Conservation (phyloP, 2,888 invertebrate genomes). For the Cataglyphis altisquamis region DNA sequence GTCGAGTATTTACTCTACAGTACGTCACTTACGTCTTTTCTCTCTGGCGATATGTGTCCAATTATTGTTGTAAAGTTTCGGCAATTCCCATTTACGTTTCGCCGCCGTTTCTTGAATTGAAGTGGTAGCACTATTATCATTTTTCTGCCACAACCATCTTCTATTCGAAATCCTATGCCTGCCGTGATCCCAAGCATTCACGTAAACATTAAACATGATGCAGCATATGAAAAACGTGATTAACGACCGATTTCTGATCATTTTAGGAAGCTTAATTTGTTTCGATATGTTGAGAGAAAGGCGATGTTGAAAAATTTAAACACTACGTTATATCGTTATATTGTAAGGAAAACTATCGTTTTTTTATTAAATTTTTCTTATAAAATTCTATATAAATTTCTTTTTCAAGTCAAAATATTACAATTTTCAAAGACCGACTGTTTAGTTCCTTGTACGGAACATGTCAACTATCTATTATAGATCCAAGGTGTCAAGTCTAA, state of each 20-base stretch:
- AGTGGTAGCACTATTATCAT: conserved; percentile 24
- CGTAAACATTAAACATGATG: background rate
- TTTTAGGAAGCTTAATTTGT: background rate
- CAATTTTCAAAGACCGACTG: background rate
- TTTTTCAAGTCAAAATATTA: background rate
- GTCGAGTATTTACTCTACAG: background rate
- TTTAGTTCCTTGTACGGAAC: background rate
- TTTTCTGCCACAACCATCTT: conserved; percentile 61
- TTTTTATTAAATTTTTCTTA: background rate
- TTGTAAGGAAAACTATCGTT: background rate
- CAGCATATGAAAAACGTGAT: conserved; percentile 46
- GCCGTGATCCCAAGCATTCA: conserved; percentile 62
- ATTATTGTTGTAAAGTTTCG: conserved; percentile 29
- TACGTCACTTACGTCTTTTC: conserved; percentile 67
- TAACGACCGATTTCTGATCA: background rate
- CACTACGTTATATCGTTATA: background rate
- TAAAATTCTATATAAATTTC: background rate
- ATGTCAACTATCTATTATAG: conserved; percentile 43
- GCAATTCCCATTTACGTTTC: conserved; percentile 37
- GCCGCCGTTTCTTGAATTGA: background rate
- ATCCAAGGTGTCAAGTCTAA: conserved; percentile 59
- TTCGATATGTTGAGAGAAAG: background rate
- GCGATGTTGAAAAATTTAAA: background rate
- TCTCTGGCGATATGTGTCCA: conserved; percentile 53
- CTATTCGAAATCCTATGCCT: conserved; percentile 51